A percentile compares a stretch with the other conserved stretches of the same genome.
Evolutionary conservation across 2,888 invertebrate genomes (phyloP).

Genomic region (Lampropteryx suffumata): DNA sequence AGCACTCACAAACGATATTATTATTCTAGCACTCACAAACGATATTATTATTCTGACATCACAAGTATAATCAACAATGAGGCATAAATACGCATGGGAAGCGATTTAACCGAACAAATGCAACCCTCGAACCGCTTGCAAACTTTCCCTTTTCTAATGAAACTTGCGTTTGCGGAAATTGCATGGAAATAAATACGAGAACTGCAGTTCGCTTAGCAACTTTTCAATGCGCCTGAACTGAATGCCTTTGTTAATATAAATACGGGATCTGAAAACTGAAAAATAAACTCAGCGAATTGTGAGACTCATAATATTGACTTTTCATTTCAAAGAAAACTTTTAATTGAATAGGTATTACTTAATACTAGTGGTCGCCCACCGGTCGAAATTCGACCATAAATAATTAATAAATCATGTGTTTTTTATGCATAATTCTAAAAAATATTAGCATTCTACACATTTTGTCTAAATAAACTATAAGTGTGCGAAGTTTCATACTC

Average conservation of each 20-base stretch:
- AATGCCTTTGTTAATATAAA: slow-evolving; percentile 72
- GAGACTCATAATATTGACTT: slow-evolving; percentile 37
- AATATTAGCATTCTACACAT: too few relatives aligned
- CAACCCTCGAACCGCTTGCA: slow-evolving; percentile 48
- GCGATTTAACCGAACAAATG: not conserved
- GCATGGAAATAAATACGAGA: slow-evolving; percentile 65
- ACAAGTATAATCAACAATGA: too few relatives aligned
- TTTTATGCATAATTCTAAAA: too few relatives aligned
- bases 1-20: too few relatives aligned
- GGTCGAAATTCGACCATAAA: too few relatives aligned
- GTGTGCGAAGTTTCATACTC: too few relatives aligned
- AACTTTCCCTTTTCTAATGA: slow-evolving; percentile 67
- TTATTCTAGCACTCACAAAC: too few relatives aligned
- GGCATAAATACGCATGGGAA: not conserved
- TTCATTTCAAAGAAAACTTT: slow-evolving; percentile 24
- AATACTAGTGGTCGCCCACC: too few relatives aligned
- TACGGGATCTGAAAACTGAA: slow-evolving; percentile 52
- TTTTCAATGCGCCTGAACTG: slow-evolving; percentile 65
- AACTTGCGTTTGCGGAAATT: slow-evolving; percentile 66
- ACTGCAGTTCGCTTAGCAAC: slow-evolving; percentile 62
- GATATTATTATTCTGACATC: too few relatives aligned
- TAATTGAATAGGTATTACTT: slow-evolving; percentile 23
- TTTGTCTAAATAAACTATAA: too few relatives aligned
- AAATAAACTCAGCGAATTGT: slow-evolving; percentile 50
- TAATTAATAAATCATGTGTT: too few relatives aligned